These are phyloP conservation scores for Sinocyclocheilus anophthalmus DNA, from an alignment of 2,113 vertebrate species.

Conservation along the genomic window DNA sequence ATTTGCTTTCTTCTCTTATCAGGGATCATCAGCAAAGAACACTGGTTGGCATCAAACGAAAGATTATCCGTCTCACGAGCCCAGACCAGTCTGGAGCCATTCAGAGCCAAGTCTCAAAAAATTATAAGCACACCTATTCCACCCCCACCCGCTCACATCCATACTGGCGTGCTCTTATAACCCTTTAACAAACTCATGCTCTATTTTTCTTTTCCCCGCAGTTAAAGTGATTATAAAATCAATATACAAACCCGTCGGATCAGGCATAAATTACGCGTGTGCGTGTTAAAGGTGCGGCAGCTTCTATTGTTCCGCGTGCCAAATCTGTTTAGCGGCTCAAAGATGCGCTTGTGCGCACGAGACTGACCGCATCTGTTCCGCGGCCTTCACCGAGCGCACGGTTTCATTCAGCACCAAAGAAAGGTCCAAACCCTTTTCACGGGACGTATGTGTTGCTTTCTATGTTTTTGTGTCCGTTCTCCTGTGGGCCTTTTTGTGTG, in stretches of 20 bases:
- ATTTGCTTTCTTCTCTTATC: slow-evolving; percentile 66
- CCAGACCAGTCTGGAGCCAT: slow-evolving; percentile 77
- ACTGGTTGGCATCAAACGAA: slow-evolving; percentile 74
- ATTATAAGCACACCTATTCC: slow-evolving; percentile 27
- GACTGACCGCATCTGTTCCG: slow-evolving; percentile 97
- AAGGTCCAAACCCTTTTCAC: slow-evolving; percentile 56
- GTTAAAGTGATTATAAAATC: slow-evolving; percentile 99
- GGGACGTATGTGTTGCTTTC: slow-evolving; percentile 40
- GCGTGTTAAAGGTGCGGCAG: slow-evolving; percentile 99
- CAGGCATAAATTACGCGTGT: slow-evolving; percentile 97
- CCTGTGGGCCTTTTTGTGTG: slow-evolving; percentile 67
- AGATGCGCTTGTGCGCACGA: slow-evolving; percentile 92
- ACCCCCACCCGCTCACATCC: slow-evolving; percentile 42
- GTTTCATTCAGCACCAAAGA: slow-evolving; percentile 79
- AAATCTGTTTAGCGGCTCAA: slow-evolving; percentile 99
- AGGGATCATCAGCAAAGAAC: slow-evolving; percentile 73
- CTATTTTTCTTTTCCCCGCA: slow-evolving; percentile 87
- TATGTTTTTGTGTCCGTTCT: slow-evolving; percentile 46
- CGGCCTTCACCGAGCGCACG: slow-evolving; percentile 79
- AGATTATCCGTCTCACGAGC: slow-evolving; percentile 91
- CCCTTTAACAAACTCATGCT: slow-evolving; percentile 86
- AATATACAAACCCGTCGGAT: slow-evolving; percentile 97
- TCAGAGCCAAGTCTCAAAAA: slow-evolving; percentile 40
- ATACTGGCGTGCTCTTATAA: slow-evolving; percentile 82
- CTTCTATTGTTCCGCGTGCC: slow-evolving; percentile 96